Base-by-base conservation (phyloP, 2,797 vertebrate species). In the Malacoraja senta region DNA sequence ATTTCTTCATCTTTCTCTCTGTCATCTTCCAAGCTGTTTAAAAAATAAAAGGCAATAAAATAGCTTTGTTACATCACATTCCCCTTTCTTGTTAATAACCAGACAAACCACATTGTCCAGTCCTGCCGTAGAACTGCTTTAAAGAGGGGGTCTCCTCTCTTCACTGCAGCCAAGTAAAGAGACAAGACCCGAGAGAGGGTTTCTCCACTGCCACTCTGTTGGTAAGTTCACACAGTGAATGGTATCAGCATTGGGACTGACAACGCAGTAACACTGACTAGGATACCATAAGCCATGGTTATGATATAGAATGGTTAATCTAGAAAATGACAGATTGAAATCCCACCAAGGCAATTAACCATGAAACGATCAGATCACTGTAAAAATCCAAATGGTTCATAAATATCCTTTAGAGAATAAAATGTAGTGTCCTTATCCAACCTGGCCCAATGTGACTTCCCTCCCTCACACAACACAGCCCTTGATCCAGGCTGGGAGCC, bases 1-100 rank as follows among this genome's bases (percentile, higher is more conserved):
- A 74, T 92, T 76, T 58, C 90, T 76, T 92, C 90, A n/a, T 92
- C 90, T 26, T 76, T 92, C 71, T 92, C 90, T n/a, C 68, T 72
- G 10, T 91, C 88, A 0, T 92, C 38, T 92, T 92, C 90, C 38
- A 92, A 92, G 90, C 90, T 92, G 68, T 58, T 74, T 26, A 21
- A 74, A 74, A 74, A 21, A 74, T 53, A 53, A 53, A 53, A 74
- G 61, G 44, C 81, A 84, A 68, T 19, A 88, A 19, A 63, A 1
- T 17, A 35, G n/a, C 21, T 32, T 88, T 7, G 15, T 88, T 68
- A 88, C n/a, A 68, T 8, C n/a, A 86, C 6, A 7, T 32, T 65
- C 13, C 63, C 61, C 58, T 29, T 9, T 58, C 80, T 58, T 84
- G 9, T 53, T 84, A 68, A 17, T 68, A 17, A 68, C 17, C 53